phyloP scores from a whole-genome alignment of 2,888 invertebrate species.

The Cremastobaeus sp. region DNA sequence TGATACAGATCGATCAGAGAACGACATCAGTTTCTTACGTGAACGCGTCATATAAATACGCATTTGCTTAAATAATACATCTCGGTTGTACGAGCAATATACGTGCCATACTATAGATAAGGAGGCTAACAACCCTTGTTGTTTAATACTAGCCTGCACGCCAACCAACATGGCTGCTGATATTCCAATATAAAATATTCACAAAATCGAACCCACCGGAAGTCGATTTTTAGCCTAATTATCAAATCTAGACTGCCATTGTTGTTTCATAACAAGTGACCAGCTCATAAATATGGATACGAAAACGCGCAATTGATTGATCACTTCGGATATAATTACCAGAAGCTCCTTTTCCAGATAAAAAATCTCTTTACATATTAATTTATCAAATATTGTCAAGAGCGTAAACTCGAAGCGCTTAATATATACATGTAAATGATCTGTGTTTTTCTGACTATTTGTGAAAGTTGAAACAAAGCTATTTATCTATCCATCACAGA shows the following conservation, averaged over 20 bases:
- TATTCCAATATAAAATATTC: constrained; percentile 69
- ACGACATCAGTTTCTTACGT: constrained; percentile 48
- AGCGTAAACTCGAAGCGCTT: too few relatives aligned
- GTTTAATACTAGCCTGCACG: constrained; percentile 72
- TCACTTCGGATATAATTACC: constrained; percentile 6
- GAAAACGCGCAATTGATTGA: constrained; percentile 13
- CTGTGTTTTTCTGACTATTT: too few relatives aligned
- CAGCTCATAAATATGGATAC: constrained; percentile 17
- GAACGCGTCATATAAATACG: constrained; percentile 51
- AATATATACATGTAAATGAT: too few relatives aligned
- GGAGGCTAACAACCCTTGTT: constrained; percentile 73
- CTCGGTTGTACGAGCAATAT: constrained; percentile 63
- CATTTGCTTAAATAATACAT: constrained; percentile 71
- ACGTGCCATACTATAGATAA: constrained; percentile 66
- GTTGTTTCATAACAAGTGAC: constrained; percentile 5
- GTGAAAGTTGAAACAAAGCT: too few relatives aligned
- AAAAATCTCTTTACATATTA: too few relatives aligned
- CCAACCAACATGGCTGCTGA: constrained; percentile 68
- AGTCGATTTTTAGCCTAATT: constrained; percentile 28
- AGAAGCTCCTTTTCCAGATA: not conserved
- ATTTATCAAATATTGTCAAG: too few relatives aligned
- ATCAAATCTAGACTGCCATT: constrained; percentile 13
- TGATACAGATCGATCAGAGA: constrained; percentile 41
- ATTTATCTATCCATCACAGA: too few relatives aligned
- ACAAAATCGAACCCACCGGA: constrained; percentile 63